phyloP scores from a whole-genome alignment of 1,140 invertebrate genomes.

The Cyclargus thomasi region DNA sequence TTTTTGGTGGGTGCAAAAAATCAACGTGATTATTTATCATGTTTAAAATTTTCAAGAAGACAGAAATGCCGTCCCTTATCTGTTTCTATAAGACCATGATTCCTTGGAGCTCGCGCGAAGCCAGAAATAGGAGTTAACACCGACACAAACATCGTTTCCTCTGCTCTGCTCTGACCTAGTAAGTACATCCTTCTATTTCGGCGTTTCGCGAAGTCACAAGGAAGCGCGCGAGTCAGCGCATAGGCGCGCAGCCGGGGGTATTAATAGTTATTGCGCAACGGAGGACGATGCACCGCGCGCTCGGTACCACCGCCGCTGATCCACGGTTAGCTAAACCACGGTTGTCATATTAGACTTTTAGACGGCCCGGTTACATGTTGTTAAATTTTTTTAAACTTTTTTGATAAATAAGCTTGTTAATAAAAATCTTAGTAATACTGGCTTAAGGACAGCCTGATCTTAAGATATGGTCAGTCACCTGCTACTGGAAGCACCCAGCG shows the following conservation, averaged over 20 bases:
- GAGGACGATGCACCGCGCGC: conserved; percentile 45
- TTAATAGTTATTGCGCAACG: conserved; percentile 60
- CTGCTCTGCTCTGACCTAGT: conserved; percentile 1
- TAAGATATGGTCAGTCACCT: background rate
- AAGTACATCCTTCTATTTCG: conserved; percentile 5
- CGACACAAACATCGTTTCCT: background rate
- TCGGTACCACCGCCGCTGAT: conserved; percentile 23
- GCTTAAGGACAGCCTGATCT: background rate
- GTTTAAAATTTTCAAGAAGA: no score
- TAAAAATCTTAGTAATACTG: background rate
- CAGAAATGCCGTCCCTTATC: no score
- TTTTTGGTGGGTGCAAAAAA: no score
- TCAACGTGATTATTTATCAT: no score
- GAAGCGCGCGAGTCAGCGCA: conserved; percentile 19
- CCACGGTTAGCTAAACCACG: background rate
- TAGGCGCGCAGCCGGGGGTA: conserved; percentile 35
- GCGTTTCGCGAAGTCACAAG: conserved; percentile 17
- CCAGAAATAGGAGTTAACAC: no score
- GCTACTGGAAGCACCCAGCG: background rate
- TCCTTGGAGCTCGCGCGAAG: no score
- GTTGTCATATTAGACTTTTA: no score
- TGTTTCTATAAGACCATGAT: no score
- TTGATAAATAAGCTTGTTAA: background rate
- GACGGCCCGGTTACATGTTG: no score
- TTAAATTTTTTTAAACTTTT: no score